phyloP scores from a whole-genome alignment of 2,797 vertebrate species.

The Typhlichthys subterraneus region DNA sequence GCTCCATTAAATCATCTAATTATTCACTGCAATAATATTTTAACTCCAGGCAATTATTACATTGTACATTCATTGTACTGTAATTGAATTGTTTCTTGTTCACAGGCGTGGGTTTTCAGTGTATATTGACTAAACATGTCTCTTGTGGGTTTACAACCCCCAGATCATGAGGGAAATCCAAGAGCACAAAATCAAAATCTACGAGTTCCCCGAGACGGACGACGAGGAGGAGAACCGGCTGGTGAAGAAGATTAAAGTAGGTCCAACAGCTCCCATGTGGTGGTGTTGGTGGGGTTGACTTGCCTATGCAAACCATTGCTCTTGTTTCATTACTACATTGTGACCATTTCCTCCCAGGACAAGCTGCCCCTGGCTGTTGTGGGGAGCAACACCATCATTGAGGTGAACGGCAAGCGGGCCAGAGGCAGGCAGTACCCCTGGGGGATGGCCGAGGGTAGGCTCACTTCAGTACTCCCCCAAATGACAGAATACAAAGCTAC shows the following conservation, averaged over 20 bases:
- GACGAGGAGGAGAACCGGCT: constrained; percentile 97
- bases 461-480: not conserved
- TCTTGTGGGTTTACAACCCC: constrained; percentile 1
- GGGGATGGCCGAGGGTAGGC: constrained; percentile 96
- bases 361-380: constrained; percentile 97
- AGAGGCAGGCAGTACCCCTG: constrained; percentile 97
- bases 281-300: too few relatives aligned
- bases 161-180: constrained; percentile 99
- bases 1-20: too few relatives aligned
- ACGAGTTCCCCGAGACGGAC: constrained; percentile 97
- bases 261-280: too few relatives aligned
- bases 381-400: constrained; percentile 97
- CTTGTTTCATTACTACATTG: not conserved
- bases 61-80: too few relatives aligned
- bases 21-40: too few relatives aligned
- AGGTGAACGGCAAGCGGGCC: constrained; percentile 92
- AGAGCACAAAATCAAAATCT: constrained; percentile 99
- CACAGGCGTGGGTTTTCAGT: not conserved
- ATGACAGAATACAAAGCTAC: not conserved
- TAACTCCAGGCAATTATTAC: too few relatives aligned
- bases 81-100: too few relatives aligned
- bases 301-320: too few relatives aligned
- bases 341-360: constrained; percentile 76
- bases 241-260: constrained; percentile 82
- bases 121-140: not conserved